Percentiles rank a stretch among this genome's conserved stretches.
Evolutionary conservation across 2,113 vertebrate species (phyloP).

Genomic region (Amphilophus citrinellus): DNA sequence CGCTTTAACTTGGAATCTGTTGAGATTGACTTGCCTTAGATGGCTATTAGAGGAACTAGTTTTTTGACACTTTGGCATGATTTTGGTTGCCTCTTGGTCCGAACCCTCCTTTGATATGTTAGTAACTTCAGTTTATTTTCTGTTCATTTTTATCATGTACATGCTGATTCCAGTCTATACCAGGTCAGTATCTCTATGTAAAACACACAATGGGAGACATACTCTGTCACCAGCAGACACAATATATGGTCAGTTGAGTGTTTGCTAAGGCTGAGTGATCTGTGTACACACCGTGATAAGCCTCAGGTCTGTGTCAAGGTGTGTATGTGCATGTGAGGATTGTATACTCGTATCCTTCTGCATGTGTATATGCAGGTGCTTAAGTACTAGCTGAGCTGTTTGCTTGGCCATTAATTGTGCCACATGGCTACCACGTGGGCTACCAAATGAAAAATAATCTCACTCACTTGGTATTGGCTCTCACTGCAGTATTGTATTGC

Average conservation of each 20-base stretch:
- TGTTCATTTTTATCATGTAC: too few species aligned
- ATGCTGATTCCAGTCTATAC: too few species aligned
- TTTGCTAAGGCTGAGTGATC: slow-evolving; percentile 45
- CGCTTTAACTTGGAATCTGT: too few species aligned
- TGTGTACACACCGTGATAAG: slow-evolving; percentile 42
- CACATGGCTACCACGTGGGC: slow-evolving; percentile 48
- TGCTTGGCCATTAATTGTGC: slow-evolving; percentile 74
- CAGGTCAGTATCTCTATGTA: not conserved
- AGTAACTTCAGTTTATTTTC: too few species aligned
- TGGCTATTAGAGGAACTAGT: too few species aligned
- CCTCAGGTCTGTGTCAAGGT: not conserved
- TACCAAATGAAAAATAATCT: slow-evolving; percentile 5
- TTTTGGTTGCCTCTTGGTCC: too few species aligned
- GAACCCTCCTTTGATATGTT: too few species aligned
- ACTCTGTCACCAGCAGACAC: slow-evolving; percentile 19
- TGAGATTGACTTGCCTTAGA: too few species aligned
- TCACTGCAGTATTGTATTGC: too few species aligned
- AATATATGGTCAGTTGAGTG: slow-evolving; percentile 21
- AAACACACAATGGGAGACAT: not conserved
- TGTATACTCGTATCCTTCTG: slow-evolving; percentile 10
- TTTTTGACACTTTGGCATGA: too few species aligned
- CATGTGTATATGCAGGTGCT: slow-evolving; percentile 37
- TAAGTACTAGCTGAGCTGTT: slow-evolving; percentile 54
- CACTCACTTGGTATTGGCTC: too few species aligned
- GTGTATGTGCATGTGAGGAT: slow-evolving; percentile 2